Conservation (phyloP, 53 echinoderm and acorn worm genomes). For the Arbacia lixula region DNA sequence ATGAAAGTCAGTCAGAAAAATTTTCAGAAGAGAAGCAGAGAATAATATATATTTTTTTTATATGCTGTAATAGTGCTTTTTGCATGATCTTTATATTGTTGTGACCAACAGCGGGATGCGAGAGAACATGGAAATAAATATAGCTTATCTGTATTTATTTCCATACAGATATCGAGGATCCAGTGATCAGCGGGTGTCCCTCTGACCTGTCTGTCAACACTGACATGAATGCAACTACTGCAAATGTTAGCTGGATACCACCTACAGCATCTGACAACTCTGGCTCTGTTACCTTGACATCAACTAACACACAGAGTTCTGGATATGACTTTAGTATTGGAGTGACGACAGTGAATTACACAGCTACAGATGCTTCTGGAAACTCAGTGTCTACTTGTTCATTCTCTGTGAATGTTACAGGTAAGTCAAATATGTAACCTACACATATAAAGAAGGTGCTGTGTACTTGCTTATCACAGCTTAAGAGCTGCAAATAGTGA, state of each 20-base stretch:
- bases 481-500: too few relatives aligned
- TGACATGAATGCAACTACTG: neutral
- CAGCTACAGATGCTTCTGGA: constrained; percentile 24
- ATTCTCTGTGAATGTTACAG: neutral
- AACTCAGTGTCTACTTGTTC: neutral
- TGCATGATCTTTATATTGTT: too few relatives aligned
- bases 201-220: constrained; percentile 11
- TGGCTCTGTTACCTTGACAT: neutral
- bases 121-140: too few relatives aligned
- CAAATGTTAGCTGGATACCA: constrained; percentile 45
- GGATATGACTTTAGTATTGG: constrained; percentile 49
- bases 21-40: too few relatives aligned
- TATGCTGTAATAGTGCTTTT: too few relatives aligned
- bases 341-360: constrained; percentile 44
- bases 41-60: too few relatives aligned
- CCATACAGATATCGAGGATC: neutral
- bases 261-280: constrained; percentile 59
- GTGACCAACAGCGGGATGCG: too few relatives aligned
- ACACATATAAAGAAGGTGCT: too few relatives aligned
- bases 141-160: too few relatives aligned
- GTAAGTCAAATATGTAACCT: too few relatives aligned
- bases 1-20: too few relatives aligned
- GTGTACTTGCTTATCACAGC: too few relatives aligned
- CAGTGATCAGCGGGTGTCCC: neutral
- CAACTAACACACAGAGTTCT: neutral